Conservation (phyloP, 2,888 invertebrate species). For the Ophion ventricosus region DNA sequence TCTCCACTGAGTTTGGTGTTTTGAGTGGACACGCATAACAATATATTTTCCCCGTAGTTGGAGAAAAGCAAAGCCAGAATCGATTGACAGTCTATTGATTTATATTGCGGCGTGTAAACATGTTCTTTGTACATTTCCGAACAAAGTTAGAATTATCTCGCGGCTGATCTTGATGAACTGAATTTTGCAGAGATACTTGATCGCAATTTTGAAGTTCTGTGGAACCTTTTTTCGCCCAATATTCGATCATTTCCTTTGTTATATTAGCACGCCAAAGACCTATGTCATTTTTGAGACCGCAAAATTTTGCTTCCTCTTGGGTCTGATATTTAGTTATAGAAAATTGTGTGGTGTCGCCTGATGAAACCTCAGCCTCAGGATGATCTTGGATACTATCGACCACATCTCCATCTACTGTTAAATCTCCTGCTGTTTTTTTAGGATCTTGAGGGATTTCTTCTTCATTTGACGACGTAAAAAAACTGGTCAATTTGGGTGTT, state of each 20-base stretch:
- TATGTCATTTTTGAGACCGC: conserved; percentile 21
- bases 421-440: no score
- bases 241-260: conserved; percentile 26
- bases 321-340: not conserved
- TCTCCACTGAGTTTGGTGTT: conserved; percentile 54
- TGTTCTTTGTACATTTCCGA: conserved; percentile 41
- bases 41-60: conserved; percentile 58
- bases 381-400: no score
- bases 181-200: no score
- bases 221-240: conserved; percentile 28
- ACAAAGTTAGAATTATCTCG: conserved; percentile 28
- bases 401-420: no score
- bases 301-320: conserved; percentile 2
- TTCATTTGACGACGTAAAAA: no score
- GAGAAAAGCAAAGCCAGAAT: no score
- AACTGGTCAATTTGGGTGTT: no score
- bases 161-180: conserved; percentile 28
- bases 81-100: conserved; percentile 59
- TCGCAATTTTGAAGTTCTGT: no score
- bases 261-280: conserved; percentile 19
- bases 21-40: conserved; percentile 55
- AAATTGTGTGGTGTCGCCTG: not conserved
- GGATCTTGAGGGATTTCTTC: no score
- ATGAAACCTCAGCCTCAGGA: not conserved
- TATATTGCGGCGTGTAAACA: conserved; percentile 46